These are phyloP conservation scores for Chrysemys picta DNA, from an alignment of 2,113 vertebrate species.

Conservation along the genomic window DNA sequence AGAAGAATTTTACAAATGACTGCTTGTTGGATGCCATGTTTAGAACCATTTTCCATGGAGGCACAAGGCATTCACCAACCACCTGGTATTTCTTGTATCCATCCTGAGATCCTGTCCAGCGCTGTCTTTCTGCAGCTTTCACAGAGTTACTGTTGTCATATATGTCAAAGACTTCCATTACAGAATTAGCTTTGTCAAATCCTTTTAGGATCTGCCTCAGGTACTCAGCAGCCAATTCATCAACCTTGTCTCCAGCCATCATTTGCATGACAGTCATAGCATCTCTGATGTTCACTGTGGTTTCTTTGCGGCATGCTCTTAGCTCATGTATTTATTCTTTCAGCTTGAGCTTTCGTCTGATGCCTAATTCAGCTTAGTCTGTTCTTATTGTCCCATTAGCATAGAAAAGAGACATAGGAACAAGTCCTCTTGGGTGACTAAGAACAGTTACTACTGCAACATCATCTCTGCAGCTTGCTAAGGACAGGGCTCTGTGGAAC, in stretches of 20 bases:
- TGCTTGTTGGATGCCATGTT: background rate
- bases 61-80: background rate
- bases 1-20: background rate
- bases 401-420: background rate
- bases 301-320: background rate
- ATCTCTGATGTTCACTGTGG: background rate
- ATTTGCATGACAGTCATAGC: background rate
- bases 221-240: background rate
- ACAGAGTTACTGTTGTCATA: background rate
- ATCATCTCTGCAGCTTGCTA: background rate
- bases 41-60: background rate
- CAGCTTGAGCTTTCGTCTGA: background rate
- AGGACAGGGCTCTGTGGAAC: background rate
- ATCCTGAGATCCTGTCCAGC: background rate
- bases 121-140: background rate
- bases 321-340: background rate
- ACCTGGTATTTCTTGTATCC: background rate
- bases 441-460: background rate
- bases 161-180: background rate
- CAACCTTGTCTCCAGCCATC: background rate
- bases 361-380: background rate
- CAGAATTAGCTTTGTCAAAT: background rate
- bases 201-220: background rate
- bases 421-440: background rate
- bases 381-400: background rate